Evolutionary conservation across 2,888 invertebrate species (phyloP).

Genomic region (Ischnus inquisitorius): DNA sequence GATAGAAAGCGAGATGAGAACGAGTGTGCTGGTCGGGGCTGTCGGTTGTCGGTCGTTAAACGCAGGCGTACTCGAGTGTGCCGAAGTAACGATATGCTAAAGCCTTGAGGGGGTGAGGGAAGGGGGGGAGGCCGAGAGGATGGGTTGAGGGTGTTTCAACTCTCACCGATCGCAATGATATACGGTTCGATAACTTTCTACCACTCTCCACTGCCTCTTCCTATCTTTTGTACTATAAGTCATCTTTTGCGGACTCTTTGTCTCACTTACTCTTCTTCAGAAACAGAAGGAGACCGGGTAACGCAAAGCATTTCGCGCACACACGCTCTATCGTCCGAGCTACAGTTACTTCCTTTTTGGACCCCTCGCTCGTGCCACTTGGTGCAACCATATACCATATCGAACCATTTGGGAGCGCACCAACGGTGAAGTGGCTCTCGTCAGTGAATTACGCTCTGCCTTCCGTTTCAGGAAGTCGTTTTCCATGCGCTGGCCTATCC

Average conservation of each 20-base stretch:
- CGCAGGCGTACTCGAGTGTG: conserved; percentile 82
- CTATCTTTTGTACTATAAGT: conserved; percentile 52
- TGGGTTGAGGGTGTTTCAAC: conserved; percentile 32
- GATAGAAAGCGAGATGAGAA: conserved; percentile 41
- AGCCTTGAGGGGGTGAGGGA: conserved; percentile 70
- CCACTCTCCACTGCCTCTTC: conserved; percentile 56
- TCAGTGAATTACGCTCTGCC: conserved; percentile 78
- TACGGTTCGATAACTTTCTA: conserved; percentile 72
- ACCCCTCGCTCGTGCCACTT: conserved; percentile 28
- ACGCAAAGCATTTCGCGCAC: conserved; percentile 24
- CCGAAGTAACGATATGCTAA: conserved; percentile 83
- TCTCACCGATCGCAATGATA: conserved; percentile 68
- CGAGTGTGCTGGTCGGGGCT: conserved; percentile 36
- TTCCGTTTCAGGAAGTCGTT: conserved; percentile 72
- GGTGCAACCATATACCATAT: conserved; percentile 2
- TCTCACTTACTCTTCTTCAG: conserved; percentile 41
- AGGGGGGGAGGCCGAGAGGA: neutral
- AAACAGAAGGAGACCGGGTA: conserved; percentile 36
- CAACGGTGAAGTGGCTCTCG: conserved; percentile 75
- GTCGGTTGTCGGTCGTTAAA: conserved; percentile 80
- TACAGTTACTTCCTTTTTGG: conserved; percentile 32
- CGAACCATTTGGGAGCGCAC: conserved; percentile 38
- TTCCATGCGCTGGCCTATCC: conserved; percentile 63
- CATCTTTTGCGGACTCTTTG: conserved; percentile 45
- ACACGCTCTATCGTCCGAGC: conserved; percentile 15